A percentile compares a stretch with the other conserved stretches of the same genome.
These are phyloP conservation scores for Philopotamus ludificatus DNA, from an alignment of 1,140 invertebrate genomes.

Conservation along the genomic window DNA sequence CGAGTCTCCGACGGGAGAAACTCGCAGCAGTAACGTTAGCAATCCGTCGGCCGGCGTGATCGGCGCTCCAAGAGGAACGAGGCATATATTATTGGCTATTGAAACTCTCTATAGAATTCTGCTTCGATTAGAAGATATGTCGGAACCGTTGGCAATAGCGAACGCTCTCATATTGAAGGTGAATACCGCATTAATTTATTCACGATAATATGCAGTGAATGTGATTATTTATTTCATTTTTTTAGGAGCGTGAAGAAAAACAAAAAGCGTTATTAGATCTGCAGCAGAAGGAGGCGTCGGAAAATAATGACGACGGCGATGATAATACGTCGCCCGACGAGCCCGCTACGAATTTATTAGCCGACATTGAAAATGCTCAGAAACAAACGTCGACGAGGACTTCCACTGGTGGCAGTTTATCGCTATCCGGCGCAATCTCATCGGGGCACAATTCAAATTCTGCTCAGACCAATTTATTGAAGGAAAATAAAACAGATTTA, in stretches of 20 bases:
- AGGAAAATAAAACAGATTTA: slow-evolving; percentile 59
- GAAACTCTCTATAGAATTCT: slow-evolving; percentile 72
- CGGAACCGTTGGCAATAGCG: slow-evolving; percentile 68
- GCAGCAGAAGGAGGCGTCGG: slow-evolving; percentile 45
- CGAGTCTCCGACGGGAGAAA: slow-evolving; percentile 50
- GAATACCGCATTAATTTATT: background rate
- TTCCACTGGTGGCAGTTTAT: background rate
- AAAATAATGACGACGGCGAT: slow-evolving; percentile 49
- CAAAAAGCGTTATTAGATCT: slow-evolving; percentile 55
- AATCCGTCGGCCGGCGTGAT: slow-evolving; percentile 38
- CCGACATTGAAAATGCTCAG: slow-evolving; percentile 52
- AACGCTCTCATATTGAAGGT: slow-evolving; percentile 62
- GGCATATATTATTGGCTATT: slow-evolving; percentile 77
- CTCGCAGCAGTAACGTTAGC: slow-evolving; percentile 41
- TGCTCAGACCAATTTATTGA: slow-evolving; percentile 50
- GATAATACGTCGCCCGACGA: slow-evolving; percentile 42
- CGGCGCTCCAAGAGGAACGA: slow-evolving; percentile 55
- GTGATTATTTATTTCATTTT: slow-evolving; percentile 13
- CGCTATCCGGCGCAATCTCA: background rate
- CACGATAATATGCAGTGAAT: background rate
- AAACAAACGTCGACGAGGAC: slow-evolving; percentile 45
- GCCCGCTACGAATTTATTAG: slow-evolving; percentile 47
- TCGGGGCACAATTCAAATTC: background rate
- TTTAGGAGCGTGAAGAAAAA: slow-evolving; percentile 59
- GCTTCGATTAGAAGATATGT: slow-evolving; percentile 71